Conservation (phyloP, 2,113 vertebrate species). For the Zosterops japonicus region DNA sequence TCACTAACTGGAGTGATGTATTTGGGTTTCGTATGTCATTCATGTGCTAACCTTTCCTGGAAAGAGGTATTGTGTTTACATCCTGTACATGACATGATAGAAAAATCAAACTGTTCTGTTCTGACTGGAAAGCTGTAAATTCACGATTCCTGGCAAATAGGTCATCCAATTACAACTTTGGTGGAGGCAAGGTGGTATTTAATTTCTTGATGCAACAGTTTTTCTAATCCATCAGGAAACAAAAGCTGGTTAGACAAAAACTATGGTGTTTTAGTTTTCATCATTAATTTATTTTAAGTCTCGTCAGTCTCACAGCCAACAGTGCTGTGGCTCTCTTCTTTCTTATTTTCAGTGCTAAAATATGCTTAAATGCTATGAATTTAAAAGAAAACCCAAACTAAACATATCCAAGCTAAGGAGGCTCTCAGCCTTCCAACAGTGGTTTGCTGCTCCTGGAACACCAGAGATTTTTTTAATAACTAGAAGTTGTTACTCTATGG, state of each 20-base stretch:
- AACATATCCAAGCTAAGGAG: background rate
- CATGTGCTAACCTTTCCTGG: background rate
- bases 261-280: background rate
- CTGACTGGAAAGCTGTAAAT: background rate
- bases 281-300: background rate
- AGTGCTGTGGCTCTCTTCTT: background rate
- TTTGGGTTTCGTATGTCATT: background rate
- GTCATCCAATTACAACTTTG: background rate
- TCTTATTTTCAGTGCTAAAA: background rate
- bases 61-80: background rate
- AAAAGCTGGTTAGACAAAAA: background rate
- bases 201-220: background rate
- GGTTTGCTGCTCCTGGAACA: background rate
- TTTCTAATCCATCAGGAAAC: background rate
- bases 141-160: background rate
- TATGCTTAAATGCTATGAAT: background rate
- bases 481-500: background rate
- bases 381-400: background rate
- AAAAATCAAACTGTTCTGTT: constrained; percentile 4
- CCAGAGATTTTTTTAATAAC: background rate
- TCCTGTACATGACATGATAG: background rate
- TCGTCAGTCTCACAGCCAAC: background rate
- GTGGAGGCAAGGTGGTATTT: background rate
- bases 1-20: background rate
- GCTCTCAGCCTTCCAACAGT: background rate